Evolutionary conservation across 2,888 invertebrate species (phyloP), one percentile per base, ranked within the genome.

Genomic region (Seira ritae): DNA sequence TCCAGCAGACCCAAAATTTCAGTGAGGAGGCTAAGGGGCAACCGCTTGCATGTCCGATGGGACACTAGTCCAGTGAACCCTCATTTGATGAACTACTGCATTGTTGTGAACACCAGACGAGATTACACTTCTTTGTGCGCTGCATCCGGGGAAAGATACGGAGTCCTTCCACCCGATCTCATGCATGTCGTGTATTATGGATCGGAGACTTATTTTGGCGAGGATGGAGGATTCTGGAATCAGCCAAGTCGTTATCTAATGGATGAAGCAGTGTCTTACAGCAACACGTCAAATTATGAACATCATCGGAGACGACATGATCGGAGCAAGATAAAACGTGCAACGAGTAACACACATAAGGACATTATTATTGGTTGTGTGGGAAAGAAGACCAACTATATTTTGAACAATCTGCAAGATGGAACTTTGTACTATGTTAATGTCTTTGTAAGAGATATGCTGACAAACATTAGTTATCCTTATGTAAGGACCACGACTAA

Each of bases 361-460:
- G 90, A 90, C 69, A 89, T 91, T 55, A 89, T 89, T 70, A 89
- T 92, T 68, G 90, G 91, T 10, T 93, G 93, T 88, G 91, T 93
- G 0, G 92, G 92, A 19, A 90, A 90, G 12, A 91, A 91, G 85
- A 93, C 92, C 0, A 91, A 92, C 87, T 92, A 92, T 89, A 92
- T 92, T 10, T 90, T 92, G 78, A 90, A 90, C 55, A 90, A 92
- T 81, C 90, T 92, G 22, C 90, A 91, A 77, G 91, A 91, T 31
- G 92, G 92, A 19, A 91, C 90, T 85, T 90, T 90, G 24, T 93
- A 93, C 89, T 92, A 91, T 89, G 91, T 93, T 76, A 92, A 93
- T 89, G 91, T 93, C 19, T 93, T 93, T 89, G 92, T 92, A 1
- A 90, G 92, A 22, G 92, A 93, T 88, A 90, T 89, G 66, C 90